Percentiles rank a stretch among this genome's conserved stretches.
These are phyloP conservation scores for Agrochola macilenta DNA, from an alignment of 2,888 invertebrate genomes.

Conservation along the genomic window DNA sequence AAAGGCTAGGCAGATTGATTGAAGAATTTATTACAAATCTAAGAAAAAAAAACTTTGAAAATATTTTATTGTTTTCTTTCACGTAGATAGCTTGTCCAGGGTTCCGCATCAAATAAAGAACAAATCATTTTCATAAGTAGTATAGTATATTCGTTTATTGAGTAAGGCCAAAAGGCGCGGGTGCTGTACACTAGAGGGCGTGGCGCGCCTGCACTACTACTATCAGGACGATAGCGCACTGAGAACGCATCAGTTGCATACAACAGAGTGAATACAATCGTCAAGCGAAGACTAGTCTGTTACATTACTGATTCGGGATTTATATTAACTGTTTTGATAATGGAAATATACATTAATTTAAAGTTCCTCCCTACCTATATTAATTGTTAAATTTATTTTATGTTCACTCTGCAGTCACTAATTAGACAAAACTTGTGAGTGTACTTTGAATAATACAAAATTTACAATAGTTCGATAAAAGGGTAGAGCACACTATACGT, in stretches of 20 bases:
- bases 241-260: slow-evolving; percentile 12
- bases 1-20: no score
- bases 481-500: slow-evolving; percentile 44
- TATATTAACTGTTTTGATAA: slow-evolving; percentile 10
- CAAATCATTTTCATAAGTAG: slow-evolving; percentile 34
- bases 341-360: slow-evolving; percentile 20
- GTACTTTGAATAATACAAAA: slow-evolving; percentile 59
- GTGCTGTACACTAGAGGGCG: slow-evolving; percentile 62
- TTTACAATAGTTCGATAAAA: slow-evolving; percentile 58
- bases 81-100: not conserved
- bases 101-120: not conserved
- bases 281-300: not conserved
- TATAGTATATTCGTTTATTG: slow-evolving; percentile 74
- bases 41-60: no score
- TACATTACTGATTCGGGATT: slow-evolving; percentile 5
- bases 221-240: not conserved
- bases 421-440: slow-evolving; percentile 47
- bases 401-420: slow-evolving; percentile 49
- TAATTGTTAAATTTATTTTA: slow-evolving; percentile 20
- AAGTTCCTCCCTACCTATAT: slow-evolving; percentile 33
- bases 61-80: not conserved
- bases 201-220: not conserved
- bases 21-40: no score
- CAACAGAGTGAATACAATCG: slow-evolving; percentile 43
- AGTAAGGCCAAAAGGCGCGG: slow-evolving; percentile 77